Conservation (phyloP, 1,140 invertebrate species). For the Subanguina moxae region DNA sequence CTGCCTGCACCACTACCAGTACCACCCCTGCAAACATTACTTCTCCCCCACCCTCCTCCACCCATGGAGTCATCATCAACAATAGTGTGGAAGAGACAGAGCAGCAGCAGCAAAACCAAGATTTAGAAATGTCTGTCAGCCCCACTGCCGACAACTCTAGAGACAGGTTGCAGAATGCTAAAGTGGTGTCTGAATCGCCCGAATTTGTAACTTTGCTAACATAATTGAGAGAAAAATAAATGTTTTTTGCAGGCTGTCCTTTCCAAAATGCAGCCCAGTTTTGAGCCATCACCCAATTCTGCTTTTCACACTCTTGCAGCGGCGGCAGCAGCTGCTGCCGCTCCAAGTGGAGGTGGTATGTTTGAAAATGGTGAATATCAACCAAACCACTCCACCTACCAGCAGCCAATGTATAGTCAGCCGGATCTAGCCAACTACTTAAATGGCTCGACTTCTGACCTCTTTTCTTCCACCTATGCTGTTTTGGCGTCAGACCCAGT, state of each 20-base stretch:
- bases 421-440: not conserved
- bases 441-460: not conserved
- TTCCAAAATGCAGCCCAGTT: constrained; percentile 4
- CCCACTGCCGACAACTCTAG: too few species aligned
- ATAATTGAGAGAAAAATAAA: too few species aligned
- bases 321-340: not conserved
- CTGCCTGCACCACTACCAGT: not conserved
- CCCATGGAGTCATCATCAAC: constrained; percentile 3
- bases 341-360: not conserved
- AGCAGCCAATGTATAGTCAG: not conserved
- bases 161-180: too few species aligned
- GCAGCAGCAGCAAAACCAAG: not conserved
- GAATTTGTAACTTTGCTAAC: not conserved
- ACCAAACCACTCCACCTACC: not conserved
- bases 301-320: not conserved
- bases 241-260: not conserved
- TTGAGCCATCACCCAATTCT: not conserved
- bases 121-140: not conserved
- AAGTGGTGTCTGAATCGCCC: not conserved
- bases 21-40: not conserved
- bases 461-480: constrained; percentile 3
- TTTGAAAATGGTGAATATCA: not conserved
- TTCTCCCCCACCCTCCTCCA: not conserved
- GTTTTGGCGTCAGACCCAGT: not conserved
- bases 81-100: not conserved